A percentile compares a stretch with the other conserved stretches of the same genome.
These are phyloP conservation scores for Cotesia chilonis DNA, from an alignment of 1,140 invertebrate genomes.

Conservation along the genomic window DNA sequence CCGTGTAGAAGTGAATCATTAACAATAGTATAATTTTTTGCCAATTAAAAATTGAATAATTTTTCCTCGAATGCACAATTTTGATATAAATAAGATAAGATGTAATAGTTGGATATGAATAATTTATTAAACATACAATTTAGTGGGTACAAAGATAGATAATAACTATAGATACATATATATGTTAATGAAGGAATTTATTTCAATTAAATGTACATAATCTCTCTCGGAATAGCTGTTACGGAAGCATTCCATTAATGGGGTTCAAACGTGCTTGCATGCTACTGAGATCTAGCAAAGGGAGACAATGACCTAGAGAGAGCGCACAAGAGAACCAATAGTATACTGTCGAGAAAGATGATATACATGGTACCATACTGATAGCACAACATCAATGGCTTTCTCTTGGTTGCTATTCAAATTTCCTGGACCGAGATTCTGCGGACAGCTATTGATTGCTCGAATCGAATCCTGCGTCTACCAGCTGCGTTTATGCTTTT, in stretches of 20 bases:
- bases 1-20: too few species aligned
- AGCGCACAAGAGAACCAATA: background rate
- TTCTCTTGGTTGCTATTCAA: slow-evolving; percentile 32
- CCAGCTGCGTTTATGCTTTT: background rate
- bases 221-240: slow-evolving; percentile 5
- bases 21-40: too few species aligned
- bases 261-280: slow-evolving; percentile 10
- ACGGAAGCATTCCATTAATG: slow-evolving; percentile 20
- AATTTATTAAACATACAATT: too few species aligned
- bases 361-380: slow-evolving; percentile 21
- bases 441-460: slow-evolving; percentile 22
- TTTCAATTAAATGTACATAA: slow-evolving; percentile 12
- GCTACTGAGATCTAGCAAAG: background rate
- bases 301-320: background rate
- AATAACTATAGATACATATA: too few species aligned
- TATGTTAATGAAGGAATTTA: background rate
- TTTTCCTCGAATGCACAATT: too few species aligned
- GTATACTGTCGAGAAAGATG: slow-evolving; percentile 10
- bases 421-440: slow-evolving; percentile 34
- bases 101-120: too few species aligned
- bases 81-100: too few species aligned
- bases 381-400: slow-evolving; percentile 24
- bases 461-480: background rate
- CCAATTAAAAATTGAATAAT: too few species aligned
- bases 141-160: too few species aligned